Evolutionary conservation across 2,888 invertebrate genomes (phyloP).

Genomic region (Synanthedon andrenaeformis): DNA sequence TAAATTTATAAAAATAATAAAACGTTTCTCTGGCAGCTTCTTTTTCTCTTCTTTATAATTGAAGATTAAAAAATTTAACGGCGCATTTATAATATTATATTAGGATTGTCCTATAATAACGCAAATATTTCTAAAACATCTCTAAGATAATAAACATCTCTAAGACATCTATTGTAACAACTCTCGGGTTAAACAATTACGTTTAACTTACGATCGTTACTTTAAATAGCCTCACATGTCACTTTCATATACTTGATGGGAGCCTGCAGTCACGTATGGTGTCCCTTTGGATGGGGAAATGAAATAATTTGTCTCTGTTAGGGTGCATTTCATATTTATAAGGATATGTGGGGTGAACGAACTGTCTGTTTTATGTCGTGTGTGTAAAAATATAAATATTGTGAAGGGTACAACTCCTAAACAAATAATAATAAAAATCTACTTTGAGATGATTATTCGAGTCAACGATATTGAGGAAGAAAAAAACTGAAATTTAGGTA

Average conservation of each 20-base stretch:
- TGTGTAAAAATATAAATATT: slow-evolving; percentile 12
- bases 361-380: slow-evolving; percentile 20
- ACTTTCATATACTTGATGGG: slow-evolving; percentile 42
- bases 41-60: too few species aligned
- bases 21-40: too few species aligned
- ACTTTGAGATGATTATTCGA: too few species aligned
- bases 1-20: too few species aligned
- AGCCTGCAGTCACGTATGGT: slow-evolving; percentile 53
- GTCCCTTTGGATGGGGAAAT: slow-evolving; percentile 61
- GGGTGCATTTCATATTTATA: slow-evolving; percentile 67
- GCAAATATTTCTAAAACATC: too few species aligned
- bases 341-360: slow-evolving; percentile 43
- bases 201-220: slow-evolving; percentile 24
- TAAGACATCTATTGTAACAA: background rate
- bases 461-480: background rate
- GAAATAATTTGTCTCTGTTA: slow-evolving; percentile 67
- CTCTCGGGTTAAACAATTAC: background rate
- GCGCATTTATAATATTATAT: too few species aligned
- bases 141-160: too few species aligned
- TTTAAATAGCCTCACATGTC: slow-evolving; percentile 45
- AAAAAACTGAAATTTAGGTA: background rate
- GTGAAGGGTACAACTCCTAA: background rate
- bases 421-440: too few species aligned
- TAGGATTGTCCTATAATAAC: too few species aligned
- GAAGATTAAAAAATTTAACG: too few species aligned